phyloP scores from a whole-genome alignment of 2,888 invertebrate genomes.

The Tachina lurida region DNA sequence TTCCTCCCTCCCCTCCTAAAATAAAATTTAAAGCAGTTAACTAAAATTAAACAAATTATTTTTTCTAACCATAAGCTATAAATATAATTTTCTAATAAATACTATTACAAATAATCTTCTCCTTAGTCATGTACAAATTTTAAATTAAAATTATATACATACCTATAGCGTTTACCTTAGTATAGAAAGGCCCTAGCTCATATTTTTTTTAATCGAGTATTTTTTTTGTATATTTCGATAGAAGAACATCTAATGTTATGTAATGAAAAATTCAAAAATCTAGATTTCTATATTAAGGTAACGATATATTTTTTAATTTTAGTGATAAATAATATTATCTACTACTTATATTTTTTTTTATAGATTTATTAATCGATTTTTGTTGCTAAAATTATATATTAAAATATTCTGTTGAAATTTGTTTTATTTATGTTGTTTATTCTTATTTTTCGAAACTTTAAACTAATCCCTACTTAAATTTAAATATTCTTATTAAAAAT shows the following conservation, averaged over 20 bases:
- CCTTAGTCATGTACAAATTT: slow-evolving; percentile 29
- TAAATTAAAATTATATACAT: background rate
- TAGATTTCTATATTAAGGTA: too few species aligned
- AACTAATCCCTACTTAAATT: background rate
- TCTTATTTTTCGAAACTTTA: background rate
- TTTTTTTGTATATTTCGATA: too few species aligned
- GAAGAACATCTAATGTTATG: too few species aligned
- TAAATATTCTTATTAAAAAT: slow-evolving; percentile 18
- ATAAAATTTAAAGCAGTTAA: slow-evolving; percentile 2
- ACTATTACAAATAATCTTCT: background rate
- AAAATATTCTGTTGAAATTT: background rate
- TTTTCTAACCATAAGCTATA: slow-evolving; percentile 39
- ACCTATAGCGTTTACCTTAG: background rate
- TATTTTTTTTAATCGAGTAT: too few species aligned
- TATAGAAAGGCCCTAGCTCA: background rate
- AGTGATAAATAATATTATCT: background rate
- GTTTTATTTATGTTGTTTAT: slow-evolving; percentile 14
- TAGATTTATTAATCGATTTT: background rate
- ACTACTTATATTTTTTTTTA: background rate
- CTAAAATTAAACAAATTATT: background rate
- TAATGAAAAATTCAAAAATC: too few species aligned
- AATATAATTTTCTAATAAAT: background rate
- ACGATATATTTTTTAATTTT: background rate
- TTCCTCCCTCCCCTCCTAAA: slow-evolving; percentile 11
- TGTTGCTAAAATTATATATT: background rate